Conservation (phyloP, 2,888 invertebrate genomes). For the Philopedon plagiatum region DNA sequence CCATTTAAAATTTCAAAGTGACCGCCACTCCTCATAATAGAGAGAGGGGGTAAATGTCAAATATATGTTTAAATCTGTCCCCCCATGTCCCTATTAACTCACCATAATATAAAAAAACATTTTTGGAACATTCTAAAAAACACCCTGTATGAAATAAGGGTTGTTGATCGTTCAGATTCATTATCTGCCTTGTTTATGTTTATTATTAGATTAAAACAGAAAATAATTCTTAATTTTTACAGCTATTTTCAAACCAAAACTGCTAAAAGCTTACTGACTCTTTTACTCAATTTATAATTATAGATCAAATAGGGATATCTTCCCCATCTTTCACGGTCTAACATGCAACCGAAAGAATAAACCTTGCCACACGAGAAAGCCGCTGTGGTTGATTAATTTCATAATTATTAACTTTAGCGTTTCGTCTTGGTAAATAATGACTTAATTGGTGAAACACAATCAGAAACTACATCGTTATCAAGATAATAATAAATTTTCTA, state of each 20-base stretch:
- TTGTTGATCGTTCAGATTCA: no score
- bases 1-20: no score
- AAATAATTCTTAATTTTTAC: no score
- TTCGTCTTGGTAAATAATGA: constrained; percentile 53
- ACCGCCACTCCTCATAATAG: no score
- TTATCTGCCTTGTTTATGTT: no score
- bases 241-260: neutral
- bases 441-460: constrained; percentile 55
- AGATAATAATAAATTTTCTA: constrained; percentile 55
- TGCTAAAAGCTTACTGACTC: neutral
- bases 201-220: no score
- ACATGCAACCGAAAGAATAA: constrained; percentile 25
- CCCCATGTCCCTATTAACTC: no score
- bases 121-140: no score
- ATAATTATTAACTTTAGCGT: constrained; percentile 51
- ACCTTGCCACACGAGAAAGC: constrained; percentile 23
- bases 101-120: no score
- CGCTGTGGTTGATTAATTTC: constrained; percentile 52
- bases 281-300: neutral
- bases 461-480: constrained; percentile 54
- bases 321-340: constrained; percentile 4
- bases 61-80: no score
- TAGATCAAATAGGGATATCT: constrained; percentile 15
- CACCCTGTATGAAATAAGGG: no score
- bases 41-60: no score